A percentile compares a stretch with the other conserved stretches of the same genome.
Evolutionary conservation across 2,888 invertebrate species (phyloP).

Genomic region (Trachelus tabidus): DNA sequence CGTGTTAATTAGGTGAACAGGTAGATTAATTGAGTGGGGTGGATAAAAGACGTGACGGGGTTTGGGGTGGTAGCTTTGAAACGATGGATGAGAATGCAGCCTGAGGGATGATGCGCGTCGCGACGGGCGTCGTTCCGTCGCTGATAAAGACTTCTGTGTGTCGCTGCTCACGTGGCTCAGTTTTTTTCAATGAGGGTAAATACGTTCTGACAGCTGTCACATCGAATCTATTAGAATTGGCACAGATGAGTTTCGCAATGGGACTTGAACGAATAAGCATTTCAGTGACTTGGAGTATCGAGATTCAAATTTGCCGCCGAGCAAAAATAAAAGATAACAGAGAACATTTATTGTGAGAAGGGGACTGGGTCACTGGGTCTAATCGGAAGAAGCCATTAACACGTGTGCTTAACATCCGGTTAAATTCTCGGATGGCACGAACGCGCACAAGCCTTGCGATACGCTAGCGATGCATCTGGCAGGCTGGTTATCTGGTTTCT

Average conservation of each 20-base stretch:
- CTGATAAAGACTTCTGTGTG: not conserved
- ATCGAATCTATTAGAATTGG: not conserved
- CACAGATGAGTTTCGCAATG: not conserved
- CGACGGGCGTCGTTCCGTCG: not conserved
- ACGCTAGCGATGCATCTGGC: not conserved
- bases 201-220: not conserved
- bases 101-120: constrained; percentile 13
- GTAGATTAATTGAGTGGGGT: constrained; percentile 32
- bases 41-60: not conserved
- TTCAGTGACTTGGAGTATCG: not conserved
- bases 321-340: not conserved
- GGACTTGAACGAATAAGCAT: not conserved
- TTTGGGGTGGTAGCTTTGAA: constrained; percentile 1
- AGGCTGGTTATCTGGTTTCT: constrained; percentile 39
- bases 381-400: not conserved
- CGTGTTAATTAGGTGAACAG: constrained; percentile 39
- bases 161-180: not conserved
- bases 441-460: not conserved
- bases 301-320: not conserved
- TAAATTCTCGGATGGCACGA: not conserved
- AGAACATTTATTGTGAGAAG: not conserved
- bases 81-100: not conserved
- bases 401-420: not conserved
- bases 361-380: not conserved
- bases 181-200: not conserved